Conservation (phyloP, 2,797 vertebrate species). For the Parotocinclus haroldoi region DNA sequence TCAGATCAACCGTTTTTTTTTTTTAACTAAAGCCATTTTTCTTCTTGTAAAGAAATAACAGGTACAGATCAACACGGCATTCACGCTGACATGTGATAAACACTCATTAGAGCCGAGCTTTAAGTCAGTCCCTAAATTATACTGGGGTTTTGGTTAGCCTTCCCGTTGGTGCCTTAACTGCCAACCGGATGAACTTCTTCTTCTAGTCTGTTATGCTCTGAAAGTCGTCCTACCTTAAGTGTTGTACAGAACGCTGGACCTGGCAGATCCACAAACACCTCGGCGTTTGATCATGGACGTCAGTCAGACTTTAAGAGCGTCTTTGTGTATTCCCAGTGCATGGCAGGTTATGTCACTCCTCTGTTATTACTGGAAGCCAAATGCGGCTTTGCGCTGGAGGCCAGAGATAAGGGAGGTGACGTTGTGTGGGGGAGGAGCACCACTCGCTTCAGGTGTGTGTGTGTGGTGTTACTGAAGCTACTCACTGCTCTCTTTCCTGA, state of each 20-base stretch:
- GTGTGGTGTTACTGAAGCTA: constrained; percentile 16
- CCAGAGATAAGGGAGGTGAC: constrained; percentile 70
- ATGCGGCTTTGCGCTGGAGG: constrained; percentile 71
- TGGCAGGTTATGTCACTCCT: constrained; percentile 58
- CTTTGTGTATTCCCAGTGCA: constrained; percentile 60
- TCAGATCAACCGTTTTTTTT: no score
- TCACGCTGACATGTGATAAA: no score
- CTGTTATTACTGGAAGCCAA: constrained; percentile 69
- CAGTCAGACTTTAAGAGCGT: constrained; percentile 57
- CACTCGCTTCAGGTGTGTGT: constrained; percentile 63
- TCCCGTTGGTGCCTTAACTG: no score
- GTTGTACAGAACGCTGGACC: constrained; percentile 11
- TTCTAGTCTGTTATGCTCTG: background rate
- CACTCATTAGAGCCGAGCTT: no score
- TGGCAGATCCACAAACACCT: constrained; percentile 24
- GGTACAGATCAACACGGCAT: no score
- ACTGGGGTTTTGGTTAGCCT: no score
- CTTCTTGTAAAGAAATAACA: no score
- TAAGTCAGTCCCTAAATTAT: no score
- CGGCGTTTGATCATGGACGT: constrained; percentile 47
- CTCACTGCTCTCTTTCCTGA: constrained; percentile 14
- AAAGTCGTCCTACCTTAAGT: constrained; percentile 36
- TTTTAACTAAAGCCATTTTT: no score
- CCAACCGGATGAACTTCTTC: background rate
- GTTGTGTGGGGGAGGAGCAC: constrained; percentile 60